A percentile compares a stretch with the other conserved stretches of the same genome.
Evolutionary conservation across 2,113 vertebrate species (phyloP).

Genomic region (Egretta garzetta): DNA sequence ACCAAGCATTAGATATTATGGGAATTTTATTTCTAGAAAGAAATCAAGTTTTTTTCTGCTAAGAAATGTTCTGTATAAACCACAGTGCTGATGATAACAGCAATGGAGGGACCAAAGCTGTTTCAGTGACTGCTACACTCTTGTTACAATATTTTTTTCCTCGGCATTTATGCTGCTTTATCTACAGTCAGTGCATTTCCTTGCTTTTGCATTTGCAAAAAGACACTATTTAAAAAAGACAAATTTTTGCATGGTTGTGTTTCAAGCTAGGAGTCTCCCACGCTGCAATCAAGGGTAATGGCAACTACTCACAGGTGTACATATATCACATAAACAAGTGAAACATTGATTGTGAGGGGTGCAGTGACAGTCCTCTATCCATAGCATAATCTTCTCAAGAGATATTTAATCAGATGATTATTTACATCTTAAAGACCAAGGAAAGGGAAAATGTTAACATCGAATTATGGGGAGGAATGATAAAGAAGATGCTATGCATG

Average conservation of each 20-base stretch:
- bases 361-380: conserved; percentile 65
- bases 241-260: conserved; percentile 46
- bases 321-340: conserved; percentile 72
- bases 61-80: background rate
- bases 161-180: conserved; percentile 13
- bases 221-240: conserved; percentile 18
- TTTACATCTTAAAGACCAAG: conserved; percentile 74
- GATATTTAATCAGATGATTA: conserved; percentile 76
- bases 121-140: background rate
- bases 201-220: conserved; percentile 50
- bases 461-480: conserved; percentile 63
- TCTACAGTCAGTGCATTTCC: conserved; percentile 54
- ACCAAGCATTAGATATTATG: background rate
- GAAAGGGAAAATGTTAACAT: conserved; percentile 65
- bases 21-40: conserved; percentile 23
- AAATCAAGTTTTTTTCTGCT: background rate
- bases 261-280: conserved; percentile 58
- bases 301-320: conserved; percentile 72
- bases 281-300: conserved; percentile 74
- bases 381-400: conserved; percentile 73
- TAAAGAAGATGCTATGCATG: conserved; percentile 41
- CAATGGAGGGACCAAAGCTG: background rate
- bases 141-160: background rate
- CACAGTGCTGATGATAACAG: background rate
- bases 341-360: conserved; percentile 73